Base-by-base conservation (phyloP, 2,888 invertebrate species). In the Asteroscopus sphinx region DNA sequence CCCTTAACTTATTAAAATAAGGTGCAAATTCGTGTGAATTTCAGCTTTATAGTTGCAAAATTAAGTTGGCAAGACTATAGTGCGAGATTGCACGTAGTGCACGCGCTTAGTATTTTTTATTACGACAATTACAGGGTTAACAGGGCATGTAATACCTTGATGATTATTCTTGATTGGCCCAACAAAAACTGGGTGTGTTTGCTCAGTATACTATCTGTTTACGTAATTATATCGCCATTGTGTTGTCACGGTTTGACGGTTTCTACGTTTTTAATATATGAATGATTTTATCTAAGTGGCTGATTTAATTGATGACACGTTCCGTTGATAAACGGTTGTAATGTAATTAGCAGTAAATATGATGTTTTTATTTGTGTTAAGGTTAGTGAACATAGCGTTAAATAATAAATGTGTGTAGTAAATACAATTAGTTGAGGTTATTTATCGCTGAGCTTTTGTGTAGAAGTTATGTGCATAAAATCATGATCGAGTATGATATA, bases 51-150 rank as follows among this genome's bases (percentile, higher is more conserved):
- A 39, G 2, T 1, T 5, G 37, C 7, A 48, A 15, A 45, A 3
- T 6, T 57, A 68, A 46, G 3, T 53, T 67, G 25, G 76, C 45
- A 33, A 48, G 16, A 35, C 51, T 60, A 67, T 72, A 76, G 77
- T 70, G 67, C 71, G 62, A 76, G 81, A 79, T 80, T 76, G 78
- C 80, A 76, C 73, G 75, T 70, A 67, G 39, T 51, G 74, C 81
- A 81, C 80, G 78, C 73, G 79, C 72, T 79, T 70, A 76, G 65
- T 73, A 64, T 81, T 85, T 88, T 90, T 89, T 88, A 84, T 82
- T 76, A 65, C 62, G 73, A 78, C 84, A 80, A 86, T 87, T 86
- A 82, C 77, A 82, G 84, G 86, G 89, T 87, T 89, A 89, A 85
- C 84, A 79, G 84, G 73, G 81, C 89, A 83, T 90, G 87, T 88